Evolutionary conservation across 2,888 invertebrate species (phyloP).

Genomic region (Alloplasta piceator): DNA sequence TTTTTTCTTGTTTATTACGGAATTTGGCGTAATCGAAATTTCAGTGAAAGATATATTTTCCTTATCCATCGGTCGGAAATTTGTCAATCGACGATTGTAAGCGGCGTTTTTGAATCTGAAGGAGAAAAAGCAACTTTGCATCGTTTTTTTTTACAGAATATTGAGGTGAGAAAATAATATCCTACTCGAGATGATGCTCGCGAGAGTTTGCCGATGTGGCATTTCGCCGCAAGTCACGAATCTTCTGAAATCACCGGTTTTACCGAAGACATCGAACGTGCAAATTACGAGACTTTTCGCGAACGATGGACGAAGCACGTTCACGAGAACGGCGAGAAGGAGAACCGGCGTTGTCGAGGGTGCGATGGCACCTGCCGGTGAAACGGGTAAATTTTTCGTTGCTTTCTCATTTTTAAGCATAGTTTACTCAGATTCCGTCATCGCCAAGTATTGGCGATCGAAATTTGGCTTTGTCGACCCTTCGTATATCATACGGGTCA

Average conservation of each 20-base stretch:
- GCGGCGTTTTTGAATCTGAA: neutral
- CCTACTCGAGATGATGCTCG: slow-evolving; percentile 77
- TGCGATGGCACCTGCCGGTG: slow-evolving; percentile 90
- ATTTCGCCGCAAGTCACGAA: slow-evolving; percentile 73
- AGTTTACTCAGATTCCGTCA: too few relatives aligned
- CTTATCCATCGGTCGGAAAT: slow-evolving; percentile 14
- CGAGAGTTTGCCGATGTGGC: slow-evolving; percentile 76
- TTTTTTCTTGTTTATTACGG: too few relatives aligned
- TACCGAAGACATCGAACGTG: slow-evolving; percentile 68
- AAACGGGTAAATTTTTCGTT: slow-evolving; percentile 87
- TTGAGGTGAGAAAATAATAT: neutral
- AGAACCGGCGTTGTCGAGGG: slow-evolving; percentile 88
- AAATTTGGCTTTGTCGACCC: too few relatives aligned
- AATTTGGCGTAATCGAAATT: neutral
- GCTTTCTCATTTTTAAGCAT: too few relatives aligned
- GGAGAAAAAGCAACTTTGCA: neutral
- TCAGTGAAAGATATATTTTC: neutral
- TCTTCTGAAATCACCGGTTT: slow-evolving; percentile 73
- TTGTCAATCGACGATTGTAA: neutral
- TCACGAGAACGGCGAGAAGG: slow-evolving; percentile 82
- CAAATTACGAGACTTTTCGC: slow-evolving; percentile 78
- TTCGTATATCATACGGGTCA: too few relatives aligned
- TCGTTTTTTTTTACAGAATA: neutral
- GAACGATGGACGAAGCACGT: slow-evolving; percentile 78
- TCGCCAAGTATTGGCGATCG: too few relatives aligned